Evolutionary conservation across 2,113 vertebrate species (phyloP).

Genomic region (Myiozetetes cayanensis): DNA sequence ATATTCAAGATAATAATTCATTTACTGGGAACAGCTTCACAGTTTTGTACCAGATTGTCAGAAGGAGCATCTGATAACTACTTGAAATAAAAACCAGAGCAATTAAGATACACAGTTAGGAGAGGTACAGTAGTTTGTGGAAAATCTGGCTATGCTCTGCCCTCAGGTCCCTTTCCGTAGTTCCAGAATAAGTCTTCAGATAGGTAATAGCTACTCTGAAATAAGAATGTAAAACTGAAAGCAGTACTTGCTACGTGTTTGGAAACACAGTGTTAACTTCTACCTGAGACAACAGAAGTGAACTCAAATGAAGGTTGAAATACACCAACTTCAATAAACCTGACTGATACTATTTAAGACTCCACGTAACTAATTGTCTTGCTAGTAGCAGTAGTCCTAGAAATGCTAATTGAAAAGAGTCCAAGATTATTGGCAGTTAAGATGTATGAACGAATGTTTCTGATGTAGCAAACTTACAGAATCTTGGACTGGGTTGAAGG

Average conservation of each 20-base stretch:
- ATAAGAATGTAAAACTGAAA: background rate
- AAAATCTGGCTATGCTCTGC: background rate
- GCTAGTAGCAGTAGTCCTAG: background rate
- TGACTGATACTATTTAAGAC: background rate
- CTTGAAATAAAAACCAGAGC: background rate
- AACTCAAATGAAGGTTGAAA: background rate
- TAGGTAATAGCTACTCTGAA: background rate
- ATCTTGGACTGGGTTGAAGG: background rate
- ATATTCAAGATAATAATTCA: background rate
- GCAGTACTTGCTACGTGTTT: background rate
- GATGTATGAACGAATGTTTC: background rate
- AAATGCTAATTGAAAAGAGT: background rate
- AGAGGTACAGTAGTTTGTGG: background rate
- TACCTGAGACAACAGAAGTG: background rate
- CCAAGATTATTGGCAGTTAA: background rate
- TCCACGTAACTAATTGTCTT: background rate
- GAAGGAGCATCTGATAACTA: background rate
- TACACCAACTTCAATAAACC: background rate
- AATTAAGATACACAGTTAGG: background rate
- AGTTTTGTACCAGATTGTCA: background rate
- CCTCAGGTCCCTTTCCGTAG: background rate
- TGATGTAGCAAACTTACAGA: background rate
- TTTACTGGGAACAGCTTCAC: background rate
- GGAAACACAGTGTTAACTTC: background rate
- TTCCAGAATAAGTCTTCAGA: background rate